phyloP scores from a whole-genome alignment of 2,888 invertebrate species.

The Caenorhabditis sp. region DNA sequence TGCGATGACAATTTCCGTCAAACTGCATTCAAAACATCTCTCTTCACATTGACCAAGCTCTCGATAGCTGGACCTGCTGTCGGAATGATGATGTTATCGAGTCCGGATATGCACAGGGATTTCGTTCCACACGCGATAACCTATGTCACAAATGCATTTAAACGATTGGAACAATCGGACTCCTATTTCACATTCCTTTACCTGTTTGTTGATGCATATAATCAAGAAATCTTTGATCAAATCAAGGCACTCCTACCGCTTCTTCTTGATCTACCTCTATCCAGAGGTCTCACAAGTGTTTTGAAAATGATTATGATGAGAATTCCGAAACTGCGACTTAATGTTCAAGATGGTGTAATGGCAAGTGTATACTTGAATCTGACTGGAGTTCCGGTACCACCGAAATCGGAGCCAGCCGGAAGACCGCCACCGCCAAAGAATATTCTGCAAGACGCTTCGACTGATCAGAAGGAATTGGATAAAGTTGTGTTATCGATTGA shows the following conservation, averaged over 20 bases:
- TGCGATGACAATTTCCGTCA: conserved; percentile 28
- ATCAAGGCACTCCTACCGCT: conserved; percentile 86
- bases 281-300: conserved; percentile 83
- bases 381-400: conserved; percentile 51
- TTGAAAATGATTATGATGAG: conserved; percentile 87
- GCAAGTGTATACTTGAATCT: conserved; percentile 82
- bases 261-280: conserved; percentile 90
- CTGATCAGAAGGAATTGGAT: conserved; percentile 78
- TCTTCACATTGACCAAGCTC: background rate
- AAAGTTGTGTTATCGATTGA: conserved; percentile 89
- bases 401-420: conserved; percentile 60
- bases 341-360: conserved; percentile 90
- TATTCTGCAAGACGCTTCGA: conserved; percentile 18
- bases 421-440: conserved; percentile 47
- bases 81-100: conserved; percentile 36
- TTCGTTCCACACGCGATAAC: conserved; percentile 15
- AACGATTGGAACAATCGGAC: conserved; percentile 77
- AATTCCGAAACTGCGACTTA: conserved; percentile 85
- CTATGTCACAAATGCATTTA: conserved; percentile 12
- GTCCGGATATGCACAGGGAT: conserved; percentile 16
- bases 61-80: conserved; percentile 30
- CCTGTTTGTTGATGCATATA: conserved; percentile 85
- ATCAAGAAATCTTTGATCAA: conserved; percentile 76
- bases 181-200: conserved; percentile 92
- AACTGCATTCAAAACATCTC: conserved; percentile 16